Percentiles rank a stretch among this genome's conserved stretches.
Evolutionary conservation across 2,113 vertebrate species (phyloP).

Genomic region (Erythrocercus mccallii): DNA sequence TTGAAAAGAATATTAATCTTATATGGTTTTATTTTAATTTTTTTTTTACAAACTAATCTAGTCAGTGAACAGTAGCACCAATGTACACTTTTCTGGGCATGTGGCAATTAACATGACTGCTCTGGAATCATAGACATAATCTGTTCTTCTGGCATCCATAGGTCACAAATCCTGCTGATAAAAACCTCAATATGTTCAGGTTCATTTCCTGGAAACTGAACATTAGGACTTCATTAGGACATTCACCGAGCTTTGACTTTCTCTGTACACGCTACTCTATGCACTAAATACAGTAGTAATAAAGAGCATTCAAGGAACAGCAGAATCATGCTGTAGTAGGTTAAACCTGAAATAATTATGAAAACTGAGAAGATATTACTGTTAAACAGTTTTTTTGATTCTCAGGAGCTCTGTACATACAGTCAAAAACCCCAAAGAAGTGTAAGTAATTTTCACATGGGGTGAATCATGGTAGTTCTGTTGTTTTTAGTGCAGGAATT

Average conservation of each 20-base stretch:
- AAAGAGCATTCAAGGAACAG: background rate
- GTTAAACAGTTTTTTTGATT: background rate
- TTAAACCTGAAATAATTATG: background rate
- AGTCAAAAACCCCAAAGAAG: background rate
- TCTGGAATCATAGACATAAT: background rate
- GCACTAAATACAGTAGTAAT: background rate
- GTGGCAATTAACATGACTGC: background rate
- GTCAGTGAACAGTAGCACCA: background rate
- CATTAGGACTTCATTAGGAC: background rate
- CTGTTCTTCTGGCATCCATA: background rate
- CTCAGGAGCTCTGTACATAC: background rate
- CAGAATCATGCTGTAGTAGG: background rate
- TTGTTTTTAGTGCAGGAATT: background rate
- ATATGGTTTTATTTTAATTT: too few species aligned
- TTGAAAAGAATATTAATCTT: background rate
- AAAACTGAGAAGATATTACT: background rate
- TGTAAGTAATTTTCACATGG: background rate
- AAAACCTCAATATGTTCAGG: background rate
- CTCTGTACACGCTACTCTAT: background rate
- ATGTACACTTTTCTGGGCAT: background rate
- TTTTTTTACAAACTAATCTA: background rate
- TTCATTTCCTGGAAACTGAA: background rate
- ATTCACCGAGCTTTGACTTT: background rate
- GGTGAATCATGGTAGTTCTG: background rate
- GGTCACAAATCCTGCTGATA: background rate